Evolutionary conservation across 2,113 vertebrate genomes (phyloP).

Genomic region (Mus musculus): DNA sequence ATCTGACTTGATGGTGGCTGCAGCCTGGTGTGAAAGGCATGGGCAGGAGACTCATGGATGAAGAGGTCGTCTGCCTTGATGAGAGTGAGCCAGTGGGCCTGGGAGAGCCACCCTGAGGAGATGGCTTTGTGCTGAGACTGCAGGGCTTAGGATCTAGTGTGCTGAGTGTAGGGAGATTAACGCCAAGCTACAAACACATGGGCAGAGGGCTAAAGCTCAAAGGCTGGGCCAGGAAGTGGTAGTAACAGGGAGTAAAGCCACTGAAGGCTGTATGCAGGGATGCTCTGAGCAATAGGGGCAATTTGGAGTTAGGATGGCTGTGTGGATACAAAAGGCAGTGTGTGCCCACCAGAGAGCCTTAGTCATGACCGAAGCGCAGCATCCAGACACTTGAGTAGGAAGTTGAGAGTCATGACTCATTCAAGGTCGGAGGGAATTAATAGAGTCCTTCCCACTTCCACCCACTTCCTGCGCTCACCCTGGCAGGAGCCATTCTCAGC

Average conservation of each 20-base stretch:
- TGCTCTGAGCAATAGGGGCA: not conserved
- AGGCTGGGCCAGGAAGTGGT: not conserved
- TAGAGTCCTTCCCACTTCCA: not conserved
- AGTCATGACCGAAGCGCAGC: not conserved
- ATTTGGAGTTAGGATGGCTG: not conserved
- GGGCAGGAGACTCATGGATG: not conserved
- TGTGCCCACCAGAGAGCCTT: not conserved
- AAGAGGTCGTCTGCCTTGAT: not conserved
- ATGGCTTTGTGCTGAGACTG: not conserved
- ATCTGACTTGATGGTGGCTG: not conserved
- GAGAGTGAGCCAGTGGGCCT: not conserved
- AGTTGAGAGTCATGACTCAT: not conserved
- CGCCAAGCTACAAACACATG: not conserved
- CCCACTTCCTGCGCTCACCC: not conserved
- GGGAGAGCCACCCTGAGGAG: not conserved
- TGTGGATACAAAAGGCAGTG: not conserved
- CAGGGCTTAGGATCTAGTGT: not conserved
- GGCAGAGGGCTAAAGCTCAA: not conserved
- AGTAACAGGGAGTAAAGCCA: not conserved
- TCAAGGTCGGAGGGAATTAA: constrained; percentile 31
- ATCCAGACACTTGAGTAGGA: constrained; percentile 17
- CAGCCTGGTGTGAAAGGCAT: not conserved
- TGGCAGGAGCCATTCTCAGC: not conserved
- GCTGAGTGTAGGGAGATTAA: not conserved
- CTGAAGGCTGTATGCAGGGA: not conserved